These are phyloP conservation scores for Fissipunctia ypsillon DNA, from an alignment of 2,888 invertebrate species.

Conservation along the genomic window DNA sequence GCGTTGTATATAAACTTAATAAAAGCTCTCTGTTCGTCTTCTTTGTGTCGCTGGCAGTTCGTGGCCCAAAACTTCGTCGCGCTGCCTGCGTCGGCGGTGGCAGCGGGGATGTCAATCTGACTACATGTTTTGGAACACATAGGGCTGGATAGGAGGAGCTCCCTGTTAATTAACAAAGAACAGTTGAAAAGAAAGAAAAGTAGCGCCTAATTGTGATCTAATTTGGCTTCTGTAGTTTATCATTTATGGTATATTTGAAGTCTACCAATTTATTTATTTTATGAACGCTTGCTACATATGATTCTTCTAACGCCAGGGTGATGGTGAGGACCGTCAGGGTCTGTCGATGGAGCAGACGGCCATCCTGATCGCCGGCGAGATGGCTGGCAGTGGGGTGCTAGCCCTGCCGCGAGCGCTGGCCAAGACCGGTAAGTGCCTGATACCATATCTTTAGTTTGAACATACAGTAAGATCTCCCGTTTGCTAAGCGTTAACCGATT, in stretches of 20 bases:
- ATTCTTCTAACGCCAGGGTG: slow-evolving; percentile 40
- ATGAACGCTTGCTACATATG: background rate
- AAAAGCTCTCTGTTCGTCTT: background rate
- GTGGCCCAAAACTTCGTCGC: background rate
- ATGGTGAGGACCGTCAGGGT: slow-evolving; percentile 65
- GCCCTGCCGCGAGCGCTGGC: slow-evolving; percentile 92
- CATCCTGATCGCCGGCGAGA: slow-evolving; percentile 92
- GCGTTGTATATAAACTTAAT: background rate
- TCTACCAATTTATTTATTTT: background rate
- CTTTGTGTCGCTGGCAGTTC: too few species aligned
- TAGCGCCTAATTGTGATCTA: background rate
- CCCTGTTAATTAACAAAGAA: background rate
- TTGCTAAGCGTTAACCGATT: slow-evolving; percentile 38
- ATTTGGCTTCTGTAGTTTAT: background rate
- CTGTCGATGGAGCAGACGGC: slow-evolving; percentile 87
- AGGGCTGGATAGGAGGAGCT: background rate
- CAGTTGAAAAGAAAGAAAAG: too few species aligned
- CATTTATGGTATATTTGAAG: background rate
- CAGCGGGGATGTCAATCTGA: background rate
- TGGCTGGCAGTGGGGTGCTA: slow-evolving; percentile 93
- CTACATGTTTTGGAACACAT: background rate
- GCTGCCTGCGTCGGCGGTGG: too few species aligned
- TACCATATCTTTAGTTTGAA: background rate
- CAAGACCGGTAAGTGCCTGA: slow-evolving; percentile 89
- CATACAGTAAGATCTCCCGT: background rate